phyloP scores from a whole-genome alignment of 2,797 vertebrate genomes.

The Myotis daubentonii region DNA sequence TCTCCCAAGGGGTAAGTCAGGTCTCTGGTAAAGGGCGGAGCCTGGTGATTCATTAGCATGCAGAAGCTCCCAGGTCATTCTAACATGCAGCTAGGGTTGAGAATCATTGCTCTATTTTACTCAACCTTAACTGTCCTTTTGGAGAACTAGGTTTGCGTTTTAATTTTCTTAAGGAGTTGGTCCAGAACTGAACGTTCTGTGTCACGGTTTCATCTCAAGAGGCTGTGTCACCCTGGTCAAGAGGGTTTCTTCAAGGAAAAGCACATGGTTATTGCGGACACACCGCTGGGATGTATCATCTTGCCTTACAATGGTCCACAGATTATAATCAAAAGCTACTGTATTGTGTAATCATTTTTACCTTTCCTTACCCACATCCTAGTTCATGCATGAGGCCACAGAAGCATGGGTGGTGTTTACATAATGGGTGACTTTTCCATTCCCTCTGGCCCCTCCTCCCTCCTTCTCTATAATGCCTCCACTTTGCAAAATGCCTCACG shows the following conservation, averaged over 20 bases:
- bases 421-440: not conserved
- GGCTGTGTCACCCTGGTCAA: not conserved
- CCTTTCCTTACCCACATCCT: not conserved
- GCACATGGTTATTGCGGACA: not conserved
- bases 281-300: not conserved
- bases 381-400: not conserved
- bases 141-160: not conserved
- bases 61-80: not conserved
- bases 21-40: not conserved
- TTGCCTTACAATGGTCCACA: not conserved
- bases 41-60: not conserved
- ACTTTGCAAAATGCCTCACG: not conserved
- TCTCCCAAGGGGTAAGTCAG: not conserved
- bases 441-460: not conserved
- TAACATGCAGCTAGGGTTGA: not conserved
- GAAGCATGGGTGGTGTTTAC: not conserved
- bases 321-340: not conserved
- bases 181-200: not conserved
- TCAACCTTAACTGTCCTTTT: conserved; percentile 39
- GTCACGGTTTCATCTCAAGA: not conserved
- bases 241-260: not conserved
- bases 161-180: not conserved
- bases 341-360: not conserved
- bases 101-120: not conserved
- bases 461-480: not conserved